Base-by-base conservation (phyloP, 2,113 vertebrate species). In the Odocoileus virginianus region DNA sequence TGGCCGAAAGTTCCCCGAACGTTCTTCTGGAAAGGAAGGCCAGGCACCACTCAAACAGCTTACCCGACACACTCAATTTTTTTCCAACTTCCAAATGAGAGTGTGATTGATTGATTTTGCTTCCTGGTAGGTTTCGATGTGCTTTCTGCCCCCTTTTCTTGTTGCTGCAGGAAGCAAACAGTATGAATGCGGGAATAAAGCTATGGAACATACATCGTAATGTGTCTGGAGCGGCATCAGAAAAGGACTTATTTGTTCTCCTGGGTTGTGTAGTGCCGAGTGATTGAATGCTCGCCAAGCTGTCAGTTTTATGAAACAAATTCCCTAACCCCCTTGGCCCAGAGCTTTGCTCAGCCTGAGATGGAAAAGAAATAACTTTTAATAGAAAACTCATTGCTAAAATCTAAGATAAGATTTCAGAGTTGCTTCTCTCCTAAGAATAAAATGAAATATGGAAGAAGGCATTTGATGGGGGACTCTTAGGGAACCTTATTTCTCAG, bases 381-480 rank as follows among this genome's bases (percentile, higher is more conserved):
- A 99, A 97, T 98, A 97, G 97, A 98, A 99, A 98, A 98, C 98
- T 97, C 98, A 98, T 98, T 98, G 97, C 98, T 97, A 98, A 98
- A 98, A 98, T 97, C 96, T 98, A 98, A 98, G 98, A 98, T 98
- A 98, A 99, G 98, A 98, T 98, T 99, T 98, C 98, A 98, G 97
- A 98, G 98, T 98, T 98, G 97, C 97, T 97, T 98, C 98, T 98
- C 98, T 98, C 98, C 97, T 97, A 98, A 98, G 92, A 97, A 89
- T 97, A 94, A 97, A 96, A 97, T 91, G 91, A 98, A 98, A 94
- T 98, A 89, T 33, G 36, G 82, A 95, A 96, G 92, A 60, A 92
- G 91, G 92, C 78, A 87, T 81, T 92, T 82, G 76, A 95, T 84
- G 88, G 88, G 47, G 76, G 36, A 78, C 85, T 76, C 82, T 90